Conservation (phyloP, 1,140 invertebrate species). For the Oncopodura yosiiana region DNA sequence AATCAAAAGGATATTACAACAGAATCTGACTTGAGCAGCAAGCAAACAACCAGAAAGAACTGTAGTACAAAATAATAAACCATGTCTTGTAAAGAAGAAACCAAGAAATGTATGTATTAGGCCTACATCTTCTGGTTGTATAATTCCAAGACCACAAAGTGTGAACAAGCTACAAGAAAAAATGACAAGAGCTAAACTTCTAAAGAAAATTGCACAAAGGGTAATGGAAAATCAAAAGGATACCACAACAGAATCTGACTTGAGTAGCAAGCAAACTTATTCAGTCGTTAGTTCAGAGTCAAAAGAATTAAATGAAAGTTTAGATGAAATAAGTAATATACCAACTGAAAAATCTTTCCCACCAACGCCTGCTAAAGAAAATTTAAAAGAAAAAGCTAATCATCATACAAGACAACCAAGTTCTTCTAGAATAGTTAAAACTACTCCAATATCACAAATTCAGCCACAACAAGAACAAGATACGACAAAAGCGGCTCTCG, state of each 20-base stretch:
- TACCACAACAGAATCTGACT: too few species aligned
- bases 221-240: neutral
- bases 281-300: too few species aligned
- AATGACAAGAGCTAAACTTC: slow-evolving; percentile 1
- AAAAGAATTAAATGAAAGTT: too few species aligned
- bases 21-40: neutral
- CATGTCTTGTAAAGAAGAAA: neutral
- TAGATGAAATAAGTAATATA: too few species aligned
- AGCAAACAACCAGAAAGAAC: neutral
- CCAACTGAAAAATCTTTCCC: too few species aligned
- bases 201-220: neutral
- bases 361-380: neutral
- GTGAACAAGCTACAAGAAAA: slow-evolving; percentile 3
- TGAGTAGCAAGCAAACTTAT: too few species aligned
- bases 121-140: neutral
- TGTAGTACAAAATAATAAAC: neutral
- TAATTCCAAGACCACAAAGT: slow-evolving; percentile 6
- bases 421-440: neutral
- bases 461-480: neutral
- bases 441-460: neutral
- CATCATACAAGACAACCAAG: too few species aligned
- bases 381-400: neutral
- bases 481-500: slow-evolving; percentile 4
- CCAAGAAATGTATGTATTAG: neutral
- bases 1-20: neutral